A percentile compares a stretch with the other conserved stretches of the same genome.
These are phyloP conservation scores for Xiphophorus maculatus DNA, from an alignment of 2,113 vertebrate genomes.

Conservation along the genomic window DNA sequence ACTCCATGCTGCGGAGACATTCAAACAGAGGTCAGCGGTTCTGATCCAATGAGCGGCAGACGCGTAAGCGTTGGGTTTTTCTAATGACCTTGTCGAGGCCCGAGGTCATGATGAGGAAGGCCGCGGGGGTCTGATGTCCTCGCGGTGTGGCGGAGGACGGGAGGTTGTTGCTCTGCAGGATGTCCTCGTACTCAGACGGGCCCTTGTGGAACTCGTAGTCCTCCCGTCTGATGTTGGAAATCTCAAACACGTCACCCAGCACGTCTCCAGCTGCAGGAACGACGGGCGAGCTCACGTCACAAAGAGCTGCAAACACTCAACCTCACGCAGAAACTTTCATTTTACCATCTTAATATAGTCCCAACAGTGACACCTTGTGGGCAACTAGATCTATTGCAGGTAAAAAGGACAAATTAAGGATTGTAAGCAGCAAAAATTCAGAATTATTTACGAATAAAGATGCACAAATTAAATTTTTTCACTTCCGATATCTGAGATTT, in stretches of 20 bases:
- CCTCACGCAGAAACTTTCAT: no score
- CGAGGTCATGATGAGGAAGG: conserved; percentile 85
- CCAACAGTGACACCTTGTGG: no score
- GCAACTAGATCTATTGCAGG: no score
- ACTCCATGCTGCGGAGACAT: conserved; percentile 72
- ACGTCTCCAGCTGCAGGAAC: conserved; percentile 75
- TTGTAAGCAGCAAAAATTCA: no score
- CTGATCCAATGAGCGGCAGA: not conserved
- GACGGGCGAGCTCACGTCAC: not conserved
- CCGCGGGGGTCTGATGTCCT: conserved; percentile 83
- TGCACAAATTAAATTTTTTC: no score
- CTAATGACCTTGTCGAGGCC: conserved; percentile 81
- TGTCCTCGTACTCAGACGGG: conserved; percentile 84
- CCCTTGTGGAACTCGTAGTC: conserved; percentile 85
- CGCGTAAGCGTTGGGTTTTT: not conserved
- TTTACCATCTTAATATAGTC: no score
- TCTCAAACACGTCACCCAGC: conserved; percentile 82
- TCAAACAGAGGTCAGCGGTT: conserved; percentile 6
- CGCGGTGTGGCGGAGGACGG: conserved; percentile 80
- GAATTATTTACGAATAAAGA: no score
- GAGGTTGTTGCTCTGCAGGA: conserved; percentile 83
- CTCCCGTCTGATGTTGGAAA: conserved; percentile 82
- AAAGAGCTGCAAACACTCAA: not conserved
- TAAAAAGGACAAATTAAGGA: no score
- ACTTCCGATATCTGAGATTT: no score